Percentiles rank a stretch among this genome's conserved stretches.
Conservation (phyloP, 1,140 invertebrate species). For the Parasteatoda tepidariorum region DNA sequence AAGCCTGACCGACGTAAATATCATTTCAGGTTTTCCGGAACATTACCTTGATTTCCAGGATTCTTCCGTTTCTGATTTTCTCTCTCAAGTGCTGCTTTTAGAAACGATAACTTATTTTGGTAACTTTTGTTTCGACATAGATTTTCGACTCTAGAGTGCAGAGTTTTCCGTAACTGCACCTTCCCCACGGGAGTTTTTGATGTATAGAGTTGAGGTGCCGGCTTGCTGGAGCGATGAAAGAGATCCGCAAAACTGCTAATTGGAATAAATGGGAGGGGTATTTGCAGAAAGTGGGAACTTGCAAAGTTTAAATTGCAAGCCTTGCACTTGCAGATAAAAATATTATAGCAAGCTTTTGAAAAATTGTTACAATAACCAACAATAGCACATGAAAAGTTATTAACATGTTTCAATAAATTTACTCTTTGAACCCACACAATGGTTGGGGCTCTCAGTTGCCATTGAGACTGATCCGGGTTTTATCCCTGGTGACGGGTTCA, state of each 20-base stretch:
- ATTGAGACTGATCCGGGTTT: too few relatives aligned
- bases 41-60: slow-evolving; percentile 55
- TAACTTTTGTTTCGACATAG: slow-evolving; percentile 23
- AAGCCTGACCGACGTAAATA: slow-evolving; percentile 56
- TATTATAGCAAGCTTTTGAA: too few relatives aligned
- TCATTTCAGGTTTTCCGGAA: slow-evolving; percentile 52
- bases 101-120: slow-evolving; percentile 52
- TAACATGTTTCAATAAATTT: too few relatives aligned
- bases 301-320: too few relatives aligned
- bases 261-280: slow-evolving; percentile 20
- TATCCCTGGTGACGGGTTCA: too few relatives aligned
- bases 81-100: slow-evolving; percentile 4
- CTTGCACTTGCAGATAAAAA: too few relatives aligned
- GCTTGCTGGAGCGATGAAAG: slow-evolving; percentile 9
- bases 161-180: neutral
- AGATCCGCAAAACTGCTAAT: slow-evolving; percentile 45
- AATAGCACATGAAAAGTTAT: too few relatives aligned
- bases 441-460: too few relatives aligned
- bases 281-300: neutral
- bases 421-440: too few relatives aligned
- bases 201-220: neutral
- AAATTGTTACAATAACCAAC: too few relatives aligned
- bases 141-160: neutral
- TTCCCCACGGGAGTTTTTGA: slow-evolving; percentile 45
- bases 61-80: slow-evolving; percentile 32